Conservation (phyloP, 2,888 invertebrate species). For the Tortrix viridana region DNA sequence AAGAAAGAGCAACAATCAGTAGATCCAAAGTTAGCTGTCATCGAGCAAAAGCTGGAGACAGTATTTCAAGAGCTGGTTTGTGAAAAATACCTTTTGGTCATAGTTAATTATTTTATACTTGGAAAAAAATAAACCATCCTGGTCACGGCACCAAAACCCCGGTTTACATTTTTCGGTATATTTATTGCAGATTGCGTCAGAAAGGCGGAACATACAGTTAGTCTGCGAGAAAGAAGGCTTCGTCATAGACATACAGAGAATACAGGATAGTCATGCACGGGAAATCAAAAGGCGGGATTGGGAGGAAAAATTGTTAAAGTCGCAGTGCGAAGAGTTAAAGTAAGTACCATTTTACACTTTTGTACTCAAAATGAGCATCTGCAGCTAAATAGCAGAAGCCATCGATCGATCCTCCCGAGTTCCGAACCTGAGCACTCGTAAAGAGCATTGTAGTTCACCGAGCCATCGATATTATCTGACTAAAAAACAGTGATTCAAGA, state of each 20-base stretch:
- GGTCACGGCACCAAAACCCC: conserved; percentile 4
- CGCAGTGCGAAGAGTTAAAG: conserved; percentile 73
- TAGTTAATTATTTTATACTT: neutral
- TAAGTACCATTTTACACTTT: conserved; percentile 42
- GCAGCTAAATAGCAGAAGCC: no score
- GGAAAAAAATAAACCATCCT: neutral
- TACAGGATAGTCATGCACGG: conserved; percentile 80
- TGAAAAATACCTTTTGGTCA: conserved; percentile 15
- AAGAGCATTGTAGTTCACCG: no score
- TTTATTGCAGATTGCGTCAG: conserved; percentile 74
- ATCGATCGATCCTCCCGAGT: no score
- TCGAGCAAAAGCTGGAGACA: conserved; percentile 83
- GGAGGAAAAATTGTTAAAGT: conserved; percentile 78
- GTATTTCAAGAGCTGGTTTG: conserved; percentile 85
- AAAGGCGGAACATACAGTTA: conserved; percentile 83
- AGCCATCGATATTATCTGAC: no score
- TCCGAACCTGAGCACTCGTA: no score
- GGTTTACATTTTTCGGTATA: neutral
- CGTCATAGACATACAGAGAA: conserved; percentile 83
- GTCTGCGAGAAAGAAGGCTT: conserved; percentile 84
- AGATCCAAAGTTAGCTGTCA: conserved; percentile 73
- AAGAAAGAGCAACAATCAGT: conserved; percentile 55
- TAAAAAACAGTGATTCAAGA: no score
- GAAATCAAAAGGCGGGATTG: conserved; percentile 84
- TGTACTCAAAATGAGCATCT: neutral